Conservation (phyloP, 2,113 vertebrate species). For the Scatophagus argus region DNA sequence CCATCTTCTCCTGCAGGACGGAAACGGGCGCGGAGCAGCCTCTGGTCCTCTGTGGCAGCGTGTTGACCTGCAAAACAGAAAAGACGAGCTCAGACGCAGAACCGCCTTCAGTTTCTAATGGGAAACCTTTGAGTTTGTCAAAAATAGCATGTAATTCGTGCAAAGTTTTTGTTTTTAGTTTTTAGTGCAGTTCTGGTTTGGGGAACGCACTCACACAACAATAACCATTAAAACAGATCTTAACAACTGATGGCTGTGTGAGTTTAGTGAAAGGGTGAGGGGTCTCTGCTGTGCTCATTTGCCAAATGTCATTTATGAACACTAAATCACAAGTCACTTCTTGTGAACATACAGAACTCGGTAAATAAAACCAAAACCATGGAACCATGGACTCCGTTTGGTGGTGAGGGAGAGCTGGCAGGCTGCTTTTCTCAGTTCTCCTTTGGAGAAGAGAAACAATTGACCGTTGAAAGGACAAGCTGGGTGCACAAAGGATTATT, state of each 20-base stretch:
- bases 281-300: neutral
- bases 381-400: neutral
- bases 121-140: no score
- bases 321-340: neutral
- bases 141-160: no score
- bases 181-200: no score
- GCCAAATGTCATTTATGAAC: neutral
- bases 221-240: neutral
- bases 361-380: neutral
- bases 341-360: neutral
- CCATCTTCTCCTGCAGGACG: slow-evolving; percentile 83
- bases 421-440: slow-evolving; percentile 7
- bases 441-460: neutral
- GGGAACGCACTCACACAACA: no score
- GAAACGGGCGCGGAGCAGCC: slow-evolving; percentile 78
- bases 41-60: slow-evolving; percentile 57
- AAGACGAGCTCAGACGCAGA: neutral
- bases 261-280: no score
- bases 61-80: slow-evolving; percentile 56
- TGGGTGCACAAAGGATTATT: neutral
- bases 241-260: neutral
- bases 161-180: no score
- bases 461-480: neutral
- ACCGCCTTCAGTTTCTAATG: neutral
- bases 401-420: neutral